Conservation (phyloP, 92 coral and sea anemone species). For the Paramuricea clavata region DNA sequence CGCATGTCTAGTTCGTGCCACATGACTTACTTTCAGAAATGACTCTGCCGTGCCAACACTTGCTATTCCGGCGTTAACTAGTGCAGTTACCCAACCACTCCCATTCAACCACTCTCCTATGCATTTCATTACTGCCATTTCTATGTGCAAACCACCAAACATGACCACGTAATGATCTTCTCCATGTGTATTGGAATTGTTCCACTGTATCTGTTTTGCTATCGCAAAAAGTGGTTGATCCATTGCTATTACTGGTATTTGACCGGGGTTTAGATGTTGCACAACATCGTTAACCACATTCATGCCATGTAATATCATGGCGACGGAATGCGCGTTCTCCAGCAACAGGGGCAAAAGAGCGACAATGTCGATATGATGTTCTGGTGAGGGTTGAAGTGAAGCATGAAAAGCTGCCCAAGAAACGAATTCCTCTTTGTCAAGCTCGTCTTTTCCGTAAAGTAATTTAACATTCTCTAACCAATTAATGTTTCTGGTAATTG, state of each 20-base stretch:
- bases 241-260: background rate
- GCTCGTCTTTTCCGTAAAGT: conserved; percentile 43
- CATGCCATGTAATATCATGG: conserved; percentile 73
- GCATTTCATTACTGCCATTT: conserved; percentile 59
- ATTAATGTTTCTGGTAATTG: conserved; percentile 35
- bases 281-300: conserved; percentile 51
- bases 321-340: conserved; percentile 71
- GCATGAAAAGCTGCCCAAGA: conserved; percentile 77
- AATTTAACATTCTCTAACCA: conserved; percentile 66
- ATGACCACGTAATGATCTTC: conserved; percentile 55
- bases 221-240: conserved; percentile 18
- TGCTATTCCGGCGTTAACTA: conserved; percentile 56
- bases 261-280: conserved; percentile 7
- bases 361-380: conserved; percentile 31
- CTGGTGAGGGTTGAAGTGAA: conserved; percentile 36
- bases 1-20: conserved; percentile 56
- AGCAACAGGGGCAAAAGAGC: conserved; percentile 75
- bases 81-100: conserved; percentile 62
- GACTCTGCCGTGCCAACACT: conserved; percentile 64
- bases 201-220: conserved; percentile 30
- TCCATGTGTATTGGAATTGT: conserved; percentile 34
- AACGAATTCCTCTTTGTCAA: conserved; percentile 52
- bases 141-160: conserved; percentile 67
- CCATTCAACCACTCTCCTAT: conserved; percentile 63
- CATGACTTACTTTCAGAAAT: conserved; percentile 56